Conservation (phyloP, 2,797 vertebrate species). For the Vespertilio murinus region DNA sequence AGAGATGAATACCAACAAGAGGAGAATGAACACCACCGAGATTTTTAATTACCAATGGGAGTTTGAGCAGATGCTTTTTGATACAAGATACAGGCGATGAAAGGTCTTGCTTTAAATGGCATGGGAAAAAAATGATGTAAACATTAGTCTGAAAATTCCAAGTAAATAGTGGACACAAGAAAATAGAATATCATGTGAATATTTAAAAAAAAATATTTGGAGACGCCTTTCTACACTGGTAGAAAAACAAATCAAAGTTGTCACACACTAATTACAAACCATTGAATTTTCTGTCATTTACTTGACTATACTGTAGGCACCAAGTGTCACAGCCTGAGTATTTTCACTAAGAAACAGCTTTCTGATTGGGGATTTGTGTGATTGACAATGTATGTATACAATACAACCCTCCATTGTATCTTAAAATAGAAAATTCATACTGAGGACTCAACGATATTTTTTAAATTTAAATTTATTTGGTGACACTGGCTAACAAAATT, state of each 20-base stretch:
- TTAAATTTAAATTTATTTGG: neutral
- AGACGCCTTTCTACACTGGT: neutral
- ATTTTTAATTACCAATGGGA: constrained; percentile 31
- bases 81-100: neutral
- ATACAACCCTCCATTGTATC: neutral
- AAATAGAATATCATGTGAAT: neutral
- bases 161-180: neutral
- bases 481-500: neutral
- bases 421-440: constrained; percentile 16
- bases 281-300: neutral
- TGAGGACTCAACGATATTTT: neutral
- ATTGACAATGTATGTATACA: neutral
- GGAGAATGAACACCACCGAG: neutral
- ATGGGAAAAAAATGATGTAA: neutral
- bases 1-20: constrained; percentile 37
- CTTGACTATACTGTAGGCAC: neutral
- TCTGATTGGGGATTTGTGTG: neutral
- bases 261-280: constrained; percentile 1
- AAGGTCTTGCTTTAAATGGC: neutral
- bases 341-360: constrained; percentile 18
- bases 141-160: neutral
- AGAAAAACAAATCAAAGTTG: constrained; percentile 5
- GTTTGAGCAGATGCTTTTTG: neutral
- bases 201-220: neutral
- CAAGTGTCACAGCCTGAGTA: neutral